Percentiles rank a stretch among this genome's conserved stretches.
phyloP scores from a whole-genome alignment of 2,888 invertebrate species.

The Coecobrya sp. region DNA sequence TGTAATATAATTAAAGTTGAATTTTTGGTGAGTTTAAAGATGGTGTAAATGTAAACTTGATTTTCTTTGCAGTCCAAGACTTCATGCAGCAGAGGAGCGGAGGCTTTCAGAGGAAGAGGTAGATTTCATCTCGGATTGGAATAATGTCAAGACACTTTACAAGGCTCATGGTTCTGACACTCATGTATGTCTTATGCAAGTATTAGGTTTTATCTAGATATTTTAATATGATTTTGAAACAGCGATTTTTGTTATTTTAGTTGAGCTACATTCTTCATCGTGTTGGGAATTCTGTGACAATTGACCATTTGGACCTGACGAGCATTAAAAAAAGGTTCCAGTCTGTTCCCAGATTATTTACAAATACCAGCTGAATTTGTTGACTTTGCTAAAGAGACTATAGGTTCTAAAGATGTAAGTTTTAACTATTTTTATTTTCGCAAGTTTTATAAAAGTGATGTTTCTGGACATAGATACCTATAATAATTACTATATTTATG shows the following conservation, averaged over 20 bases:
- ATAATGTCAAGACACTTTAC: slow-evolving; percentile 53
- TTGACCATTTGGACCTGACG: slow-evolving; percentile 67
- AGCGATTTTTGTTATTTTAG: slow-evolving; percentile 29
- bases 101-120: background rate
- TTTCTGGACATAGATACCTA: too few relatives aligned
- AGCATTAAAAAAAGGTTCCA: background rate
- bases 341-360: slow-evolving; percentile 17
- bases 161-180: slow-evolving; percentile 34
- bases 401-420: slow-evolving; percentile 54
- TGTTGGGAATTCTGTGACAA: slow-evolving; percentile 56
- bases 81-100: background rate
- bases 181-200: slow-evolving; percentile 48
- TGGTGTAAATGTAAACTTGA: too few relatives aligned
- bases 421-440: too few relatives aligned
- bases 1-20: too few relatives aligned
- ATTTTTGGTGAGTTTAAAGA: too few relatives aligned
- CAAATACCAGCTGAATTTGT: slow-evolving; percentile 20
- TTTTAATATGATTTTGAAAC: background rate
- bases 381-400: slow-evolving; percentile 18
- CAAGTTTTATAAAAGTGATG: too few relatives aligned
- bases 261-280: slow-evolving; percentile 69
- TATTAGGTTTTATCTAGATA: background rate
- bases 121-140: slow-evolving; percentile 69
- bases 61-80: background rate
- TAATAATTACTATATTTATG: too few relatives aligned